Evolutionary conservation across 2,797 vertebrate species (phyloP).

Genomic region (Aplochiton taeniatus): DNA sequence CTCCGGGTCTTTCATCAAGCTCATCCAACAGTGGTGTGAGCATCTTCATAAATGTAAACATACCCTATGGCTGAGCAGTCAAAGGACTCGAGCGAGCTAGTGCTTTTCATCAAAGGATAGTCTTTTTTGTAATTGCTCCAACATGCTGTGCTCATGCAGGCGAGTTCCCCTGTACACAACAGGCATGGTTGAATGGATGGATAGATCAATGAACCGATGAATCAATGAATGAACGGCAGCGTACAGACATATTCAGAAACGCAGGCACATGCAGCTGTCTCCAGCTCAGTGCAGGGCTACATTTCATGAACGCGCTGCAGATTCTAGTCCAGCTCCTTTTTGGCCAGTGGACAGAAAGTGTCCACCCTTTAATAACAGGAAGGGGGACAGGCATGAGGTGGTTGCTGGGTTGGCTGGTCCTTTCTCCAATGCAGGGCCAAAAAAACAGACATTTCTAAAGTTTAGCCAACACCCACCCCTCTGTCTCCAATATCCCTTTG

Average conservation of each 20-base stretch:
- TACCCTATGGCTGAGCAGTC: too few relatives aligned
- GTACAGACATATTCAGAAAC: constrained; percentile 62
- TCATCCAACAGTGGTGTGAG: too few relatives aligned
- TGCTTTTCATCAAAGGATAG: too few relatives aligned
- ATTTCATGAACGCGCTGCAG: constrained; percentile 54
- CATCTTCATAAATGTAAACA: too few relatives aligned
- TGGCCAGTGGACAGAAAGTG: constrained; percentile 40
- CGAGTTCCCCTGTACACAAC: too few relatives aligned
- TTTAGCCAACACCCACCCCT: constrained; percentile 14
- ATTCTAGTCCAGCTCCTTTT: constrained; percentile 25
- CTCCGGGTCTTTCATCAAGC: too few relatives aligned
- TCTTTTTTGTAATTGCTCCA: too few relatives aligned
- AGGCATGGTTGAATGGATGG: too few relatives aligned
- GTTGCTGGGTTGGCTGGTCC: constrained; percentile 26
- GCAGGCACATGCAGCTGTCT: constrained; percentile 40
- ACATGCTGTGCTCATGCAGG: too few relatives aligned
- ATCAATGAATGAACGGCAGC: not conserved
- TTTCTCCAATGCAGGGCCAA: constrained; percentile 6
- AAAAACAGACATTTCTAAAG: constrained; percentile 55
- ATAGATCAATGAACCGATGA: not conserved
- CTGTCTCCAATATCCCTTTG: not conserved
- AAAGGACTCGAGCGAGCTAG: too few relatives aligned
- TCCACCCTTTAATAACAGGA: constrained; percentile 41
- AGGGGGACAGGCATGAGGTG: constrained; percentile 39
- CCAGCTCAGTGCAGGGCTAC: constrained; percentile 30